phyloP scores from a whole-genome alignment of 1,140 invertebrate genomes.

The Sitobion miscanthi region DNA sequence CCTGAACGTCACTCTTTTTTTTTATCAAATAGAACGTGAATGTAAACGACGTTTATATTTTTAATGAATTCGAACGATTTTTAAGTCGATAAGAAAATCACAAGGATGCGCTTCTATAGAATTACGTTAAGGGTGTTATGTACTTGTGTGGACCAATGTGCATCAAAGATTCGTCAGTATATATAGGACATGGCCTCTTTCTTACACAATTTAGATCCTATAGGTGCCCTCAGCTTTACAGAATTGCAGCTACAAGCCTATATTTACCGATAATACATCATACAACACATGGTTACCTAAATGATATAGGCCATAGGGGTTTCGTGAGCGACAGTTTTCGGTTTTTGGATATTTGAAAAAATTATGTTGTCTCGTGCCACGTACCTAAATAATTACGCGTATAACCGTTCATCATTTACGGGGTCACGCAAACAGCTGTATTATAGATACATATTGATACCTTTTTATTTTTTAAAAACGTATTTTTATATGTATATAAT shows the following conservation, averaged over 20 bases:
- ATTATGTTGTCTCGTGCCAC: background rate
- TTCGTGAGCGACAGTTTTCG: background rate
- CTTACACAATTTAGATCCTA: background rate
- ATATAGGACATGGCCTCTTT: too few species aligned
- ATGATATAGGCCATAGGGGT: background rate
- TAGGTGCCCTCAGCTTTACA: background rate
- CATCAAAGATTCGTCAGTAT: too few species aligned
- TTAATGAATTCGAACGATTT: too few species aligned
- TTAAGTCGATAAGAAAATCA: too few species aligned
- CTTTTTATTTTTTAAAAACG: background rate
- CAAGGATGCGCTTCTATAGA: too few species aligned
- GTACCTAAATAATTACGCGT: background rate
- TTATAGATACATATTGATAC: background rate
- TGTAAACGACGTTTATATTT: too few species aligned
- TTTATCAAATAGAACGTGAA: too few species aligned
- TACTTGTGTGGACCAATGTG: too few species aligned
- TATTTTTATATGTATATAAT: background rate
- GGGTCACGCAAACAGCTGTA: background rate
- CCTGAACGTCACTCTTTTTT: too few species aligned
- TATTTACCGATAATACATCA: background rate
- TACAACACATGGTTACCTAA: background rate
- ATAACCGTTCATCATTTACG: background rate
- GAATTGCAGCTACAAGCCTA: background rate
- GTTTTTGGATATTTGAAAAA: constrained; percentile 11
- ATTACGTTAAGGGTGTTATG: too few species aligned